Percentiles rank a stretch among this genome's conserved stretches.
Conservation (phyloP, 2,888 invertebrate genomes). For the Eudemis profundana region DNA sequence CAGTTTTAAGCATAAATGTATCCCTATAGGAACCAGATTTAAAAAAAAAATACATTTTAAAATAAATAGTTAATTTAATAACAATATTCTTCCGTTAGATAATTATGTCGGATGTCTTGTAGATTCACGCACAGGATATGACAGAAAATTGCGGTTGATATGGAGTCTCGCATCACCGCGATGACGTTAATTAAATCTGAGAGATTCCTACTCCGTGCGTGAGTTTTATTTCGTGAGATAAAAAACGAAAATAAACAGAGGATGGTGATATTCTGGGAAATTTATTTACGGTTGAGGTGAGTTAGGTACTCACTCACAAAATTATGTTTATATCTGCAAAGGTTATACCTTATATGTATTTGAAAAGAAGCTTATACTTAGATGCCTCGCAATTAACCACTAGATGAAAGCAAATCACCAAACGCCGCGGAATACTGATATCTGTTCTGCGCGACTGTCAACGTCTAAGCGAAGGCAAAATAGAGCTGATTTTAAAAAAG, state of each 20-base stretch:
- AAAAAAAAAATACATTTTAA: background rate
- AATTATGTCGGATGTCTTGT: slow-evolving; percentile 12
- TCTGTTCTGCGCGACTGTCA: background rate
- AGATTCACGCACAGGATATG: slow-evolving; percentile 20
- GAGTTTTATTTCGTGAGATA: slow-evolving; percentile 17
- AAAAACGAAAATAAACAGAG: slow-evolving; percentile 5
- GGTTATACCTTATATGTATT: background rate
- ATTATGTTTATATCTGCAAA: background rate
- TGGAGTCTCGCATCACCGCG: slow-evolving; percentile 22
- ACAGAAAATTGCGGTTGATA: slow-evolving; percentile 17
- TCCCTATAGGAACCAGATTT: no score
- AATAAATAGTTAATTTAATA: background rate
- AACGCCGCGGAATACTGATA: background rate
- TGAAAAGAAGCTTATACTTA: background rate
- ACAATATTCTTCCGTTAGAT: background rate
- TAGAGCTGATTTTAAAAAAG: no score
- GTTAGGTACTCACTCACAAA: no score
- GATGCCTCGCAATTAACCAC: background rate
- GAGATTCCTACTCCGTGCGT: slow-evolving; percentile 10
- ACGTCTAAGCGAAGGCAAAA: no score
- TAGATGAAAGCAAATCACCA: background rate
- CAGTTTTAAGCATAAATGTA: no score
- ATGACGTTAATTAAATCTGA: slow-evolving; percentile 35
- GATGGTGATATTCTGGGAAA: background rate
- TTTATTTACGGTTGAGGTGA: background rate